Percentiles rank a stretch among this genome's conserved stretches.
Conservation (phyloP, 64 coral and sea anemone species). For the Stylophora pistillata region DNA sequence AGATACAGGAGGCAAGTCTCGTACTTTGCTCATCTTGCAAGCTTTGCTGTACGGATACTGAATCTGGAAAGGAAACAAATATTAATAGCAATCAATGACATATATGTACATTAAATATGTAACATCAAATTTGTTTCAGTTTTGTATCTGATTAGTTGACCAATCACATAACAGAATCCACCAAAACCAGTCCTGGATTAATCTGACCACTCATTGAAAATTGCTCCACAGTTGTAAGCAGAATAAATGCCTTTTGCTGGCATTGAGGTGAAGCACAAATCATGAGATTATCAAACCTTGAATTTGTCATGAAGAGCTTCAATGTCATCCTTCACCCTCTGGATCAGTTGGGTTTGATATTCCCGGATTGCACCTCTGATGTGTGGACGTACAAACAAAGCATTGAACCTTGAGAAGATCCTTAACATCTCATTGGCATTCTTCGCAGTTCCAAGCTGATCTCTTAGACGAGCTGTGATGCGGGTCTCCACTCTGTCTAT, state of each 20-base stretch:
- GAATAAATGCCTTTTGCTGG: too few species aligned
- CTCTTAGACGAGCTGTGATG: slow-evolving; percentile 90
- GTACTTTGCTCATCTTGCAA: slow-evolving; percentile 98
- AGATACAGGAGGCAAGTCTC: slow-evolving; percentile 94
- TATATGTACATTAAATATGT: too few species aligned
- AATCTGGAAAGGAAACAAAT: slow-evolving; percentile 50
- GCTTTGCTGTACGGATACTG: slow-evolving; percentile 98
- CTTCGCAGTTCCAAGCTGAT: slow-evolving; percentile 96
- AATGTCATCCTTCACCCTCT: slow-evolving; percentile 98
- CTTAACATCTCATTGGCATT: slow-evolving; percentile 99
- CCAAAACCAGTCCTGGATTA: too few species aligned
- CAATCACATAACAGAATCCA: too few species aligned
- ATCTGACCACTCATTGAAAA: too few species aligned
- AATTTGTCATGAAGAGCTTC: slow-evolving; percentile 96
- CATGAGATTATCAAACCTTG: slow-evolving; percentile 56
- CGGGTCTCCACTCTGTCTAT: slow-evolving; percentile 97
- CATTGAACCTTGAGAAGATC: slow-evolving; percentile 97
- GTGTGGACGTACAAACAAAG: slow-evolving; percentile 95
- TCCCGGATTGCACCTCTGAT: slow-evolving; percentile 96
- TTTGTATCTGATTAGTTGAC: too few species aligned
- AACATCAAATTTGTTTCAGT: too few species aligned
- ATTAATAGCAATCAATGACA: not conserved
- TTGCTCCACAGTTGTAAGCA: too few species aligned
- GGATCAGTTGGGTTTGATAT: slow-evolving; percentile 98
- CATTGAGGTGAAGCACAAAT: too few species aligned